Base-by-base conservation (phyloP, 2,797 vertebrate genomes). In the Pampus argenteus region DNA sequence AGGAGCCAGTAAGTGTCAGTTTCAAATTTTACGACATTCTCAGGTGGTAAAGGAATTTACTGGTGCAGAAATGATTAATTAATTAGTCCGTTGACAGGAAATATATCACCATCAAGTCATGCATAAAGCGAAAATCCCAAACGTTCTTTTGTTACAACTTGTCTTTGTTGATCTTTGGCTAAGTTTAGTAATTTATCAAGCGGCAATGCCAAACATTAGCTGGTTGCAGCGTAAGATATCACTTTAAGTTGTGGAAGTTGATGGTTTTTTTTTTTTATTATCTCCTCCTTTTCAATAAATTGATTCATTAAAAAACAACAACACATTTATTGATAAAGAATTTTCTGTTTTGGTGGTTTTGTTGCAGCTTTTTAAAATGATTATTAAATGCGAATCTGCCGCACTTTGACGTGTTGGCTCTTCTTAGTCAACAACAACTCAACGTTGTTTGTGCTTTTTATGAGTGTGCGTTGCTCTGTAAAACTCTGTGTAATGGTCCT, bases 381-480 rank as follows among this genome's bases (percentile, higher is more conserved):
- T 50, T 9, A 44, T 18, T n/a, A 61, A 49, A 71, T 64, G 31
- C 29, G 55, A 79, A 17, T 61, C 51, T 14, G 9, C 36, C 50
- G 10, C 25, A 31, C 26, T 71, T 49, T 68, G 34, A 70, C 59
- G 72, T 54, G 56, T 38, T 11, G 22, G 5, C 49, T 47, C 25
- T 64, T 15, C 36, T 57, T 50, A 38, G 51, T 69, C 15, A 57
- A 28, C 56, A 69, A 38, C 45, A 55, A 26, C 55, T 71, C 2
- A 2, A 48, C 56, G 57, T 60, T 60, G 17, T 63, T 73, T 79
- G 25, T 64, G 75, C 34, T 48, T 55, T 78, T 77, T 63, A 71
- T 49, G 44, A 61, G 29, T 29, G 49, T 67, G 51, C 69, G 61
- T 66, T 70, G 65, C 40, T 66, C 42, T 28, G 57, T 62, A 29